Evolutionary conservation across 2,113 vertebrate genomes (phyloP), one percentile per base, ranked within the genome.

Genomic region (Zosterops pallidus): DNA sequence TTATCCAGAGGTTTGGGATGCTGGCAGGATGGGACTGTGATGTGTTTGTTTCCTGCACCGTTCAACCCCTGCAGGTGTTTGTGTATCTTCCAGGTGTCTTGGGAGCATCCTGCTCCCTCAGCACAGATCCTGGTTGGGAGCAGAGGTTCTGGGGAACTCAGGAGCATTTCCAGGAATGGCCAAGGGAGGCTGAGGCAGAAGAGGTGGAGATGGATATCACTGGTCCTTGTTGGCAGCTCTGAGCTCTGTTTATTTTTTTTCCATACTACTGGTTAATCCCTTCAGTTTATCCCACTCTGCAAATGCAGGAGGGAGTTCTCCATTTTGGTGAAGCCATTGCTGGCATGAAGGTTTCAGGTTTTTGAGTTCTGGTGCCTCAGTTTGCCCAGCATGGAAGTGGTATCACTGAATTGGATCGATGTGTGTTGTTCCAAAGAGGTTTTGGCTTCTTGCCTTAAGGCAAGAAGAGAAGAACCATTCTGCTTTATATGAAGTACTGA

Each of bases 241-340:
- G 62, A 33, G 44, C 47, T n/a, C 39, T 9, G 1, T 5, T 20
- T 31, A 2, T 23, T 4, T 29, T 42, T 9, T 9, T 16, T 6
- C 14, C 14, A 2, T 9, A 0, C 37, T 17, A 1, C 4, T 75
- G 6, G 0, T 46, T 11, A 11, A 29, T 49, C 26, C 69, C 18
- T 77, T 64, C 10, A 15, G 16, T 33, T 69, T 26, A 11, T 72
- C 47, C 21, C 35, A 12, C 5, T 39, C 22, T 88, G 60, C 31
- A 49, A 9, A 9, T 5, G 7, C 47, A 55, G 70, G 56, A 78
- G 47, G 37, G 37, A 17, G 3, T 28, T 24, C 10, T 21, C 41
- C 15, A 1, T 23, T 20, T 42, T 62, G 74, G 26, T 53, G 71
- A 18, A 44, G 35, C 12, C 1, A 2, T 14, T 62, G 28, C 9